phyloP scores from a whole-genome alignment of 1,140 invertebrate genomes.

The Colletes gigas region DNA sequence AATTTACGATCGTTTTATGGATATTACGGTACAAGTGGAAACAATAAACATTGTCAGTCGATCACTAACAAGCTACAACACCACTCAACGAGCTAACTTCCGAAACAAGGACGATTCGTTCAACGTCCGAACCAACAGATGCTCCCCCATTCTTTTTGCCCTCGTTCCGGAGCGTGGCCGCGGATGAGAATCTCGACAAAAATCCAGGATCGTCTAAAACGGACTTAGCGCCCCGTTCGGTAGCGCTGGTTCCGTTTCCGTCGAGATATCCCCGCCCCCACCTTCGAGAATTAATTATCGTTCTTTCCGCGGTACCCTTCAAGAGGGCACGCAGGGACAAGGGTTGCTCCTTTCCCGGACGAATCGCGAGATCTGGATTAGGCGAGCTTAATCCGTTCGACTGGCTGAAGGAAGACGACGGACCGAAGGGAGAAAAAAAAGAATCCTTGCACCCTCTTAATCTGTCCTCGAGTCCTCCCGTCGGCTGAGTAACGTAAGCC shows the following conservation, averaged over 20 bases:
- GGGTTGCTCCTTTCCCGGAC: background rate
- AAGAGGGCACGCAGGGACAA: background rate
- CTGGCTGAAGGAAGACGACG: constrained; percentile 24
- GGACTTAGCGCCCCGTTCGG: background rate
- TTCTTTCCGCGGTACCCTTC: constrained; percentile 1
- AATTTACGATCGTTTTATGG: too few species aligned
- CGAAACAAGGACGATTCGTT: background rate
- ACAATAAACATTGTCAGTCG: too few species aligned
- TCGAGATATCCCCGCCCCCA: background rate
- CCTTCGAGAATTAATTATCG: constrained; percentile 33
- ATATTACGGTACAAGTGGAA: too few species aligned
- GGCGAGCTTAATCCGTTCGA: constrained; percentile 69
- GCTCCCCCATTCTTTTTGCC: background rate
- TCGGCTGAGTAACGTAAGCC: constrained; percentile 71
- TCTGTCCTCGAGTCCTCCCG: constrained; percentile 69
- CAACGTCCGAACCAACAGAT: background rate
- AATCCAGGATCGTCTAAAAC: background rate
- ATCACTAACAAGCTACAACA: too few species aligned
- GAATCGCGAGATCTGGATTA: constrained; percentile 55
- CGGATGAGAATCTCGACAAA: background rate
- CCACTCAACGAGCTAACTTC: too few species aligned
- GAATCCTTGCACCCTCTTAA: constrained; percentile 77
- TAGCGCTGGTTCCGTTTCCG: too few species aligned
- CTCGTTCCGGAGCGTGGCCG: background rate
- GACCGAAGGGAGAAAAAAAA: constrained; percentile 62